Conservation (phyloP, 2,888 invertebrate genomes). For the Clistopyga incitator region DNA sequence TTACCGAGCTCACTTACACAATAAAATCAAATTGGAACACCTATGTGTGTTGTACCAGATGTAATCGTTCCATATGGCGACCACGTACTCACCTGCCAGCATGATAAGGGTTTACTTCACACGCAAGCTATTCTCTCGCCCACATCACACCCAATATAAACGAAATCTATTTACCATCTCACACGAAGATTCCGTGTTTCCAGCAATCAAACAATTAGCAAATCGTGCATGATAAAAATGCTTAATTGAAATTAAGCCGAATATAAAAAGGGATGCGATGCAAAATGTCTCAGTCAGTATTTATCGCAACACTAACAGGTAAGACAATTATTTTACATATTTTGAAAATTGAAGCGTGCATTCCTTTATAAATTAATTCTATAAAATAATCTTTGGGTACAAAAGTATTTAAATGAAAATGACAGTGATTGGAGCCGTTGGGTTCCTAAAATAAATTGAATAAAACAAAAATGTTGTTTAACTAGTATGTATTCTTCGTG, state of each 20-base stretch:
- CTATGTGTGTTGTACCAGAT: slow-evolving; percentile 61
- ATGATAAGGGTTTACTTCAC: slow-evolving; percentile 75
- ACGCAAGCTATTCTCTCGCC: slow-evolving; percentile 37
- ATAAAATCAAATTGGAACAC: slow-evolving; percentile 44
- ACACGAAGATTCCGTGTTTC: slow-evolving; percentile 50
- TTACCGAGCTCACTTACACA: background rate
- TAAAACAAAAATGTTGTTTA: no score
- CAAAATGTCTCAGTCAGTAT: slow-evolving; percentile 43
- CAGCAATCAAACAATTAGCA: slow-evolving; percentile 37
- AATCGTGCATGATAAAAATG: slow-evolving; percentile 75
- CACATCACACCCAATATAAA: slow-evolving; percentile 48
- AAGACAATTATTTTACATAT: background rate
- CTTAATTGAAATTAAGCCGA: slow-evolving; percentile 70
- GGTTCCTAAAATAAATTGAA: no score
- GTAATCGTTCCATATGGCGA: slow-evolving; percentile 72
- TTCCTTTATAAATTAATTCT: no score
- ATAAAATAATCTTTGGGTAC: no score
- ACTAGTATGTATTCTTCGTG: no score
- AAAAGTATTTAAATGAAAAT: no score
- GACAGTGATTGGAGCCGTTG: no score
- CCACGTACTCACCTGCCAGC: slow-evolving; percentile 77
- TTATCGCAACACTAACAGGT: slow-evolving; percentile 36
- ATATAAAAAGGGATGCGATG: slow-evolving; percentile 73
- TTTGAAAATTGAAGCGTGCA: no score
- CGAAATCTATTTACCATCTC: slow-evolving; percentile 41